Conservation (phyloP, 2,888 invertebrate species). For the Trissoscelio sp. region DNA sequence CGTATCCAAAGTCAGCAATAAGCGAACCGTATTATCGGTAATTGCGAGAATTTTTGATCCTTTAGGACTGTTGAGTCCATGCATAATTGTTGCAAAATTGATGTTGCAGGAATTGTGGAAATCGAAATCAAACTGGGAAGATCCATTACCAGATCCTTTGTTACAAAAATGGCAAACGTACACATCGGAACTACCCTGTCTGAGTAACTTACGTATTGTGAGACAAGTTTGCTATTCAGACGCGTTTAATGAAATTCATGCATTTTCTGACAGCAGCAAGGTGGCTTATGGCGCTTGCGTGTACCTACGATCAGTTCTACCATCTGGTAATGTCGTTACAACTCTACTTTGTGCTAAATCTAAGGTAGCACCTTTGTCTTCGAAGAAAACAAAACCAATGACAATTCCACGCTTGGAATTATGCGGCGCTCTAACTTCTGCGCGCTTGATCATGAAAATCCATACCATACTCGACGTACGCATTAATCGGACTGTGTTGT, state of each 20-base stretch:
- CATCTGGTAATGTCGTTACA: background rate
- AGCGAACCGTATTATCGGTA: slow-evolving; percentile 29
- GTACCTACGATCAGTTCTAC: slow-evolving; percentile 15
- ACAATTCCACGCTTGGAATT: slow-evolving; percentile 15
- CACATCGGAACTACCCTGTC: slow-evolving; percentile 4
- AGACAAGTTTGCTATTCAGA: slow-evolving; percentile 12
- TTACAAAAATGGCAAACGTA: too few species aligned
- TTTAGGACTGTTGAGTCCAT: slow-evolving; percentile 70
- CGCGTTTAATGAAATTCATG: slow-evolving; percentile 15
- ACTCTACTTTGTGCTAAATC: slow-evolving; percentile 2
- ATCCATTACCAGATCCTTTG: background rate
- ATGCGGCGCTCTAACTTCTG: too few species aligned
- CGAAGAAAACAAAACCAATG: slow-evolving; percentile 5
- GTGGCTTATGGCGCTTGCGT: slow-evolving; percentile 29
- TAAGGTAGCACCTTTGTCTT: background rate
- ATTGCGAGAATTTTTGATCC: slow-evolving; percentile 72
- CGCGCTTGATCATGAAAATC: background rate
- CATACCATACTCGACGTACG: background rate
- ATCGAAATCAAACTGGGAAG: slow-evolving; percentile 3
- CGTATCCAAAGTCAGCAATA: too few species aligned
- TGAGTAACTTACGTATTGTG: background rate
- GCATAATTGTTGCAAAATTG: slow-evolving; percentile 70
- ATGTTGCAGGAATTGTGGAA: slow-evolving; percentile 55
- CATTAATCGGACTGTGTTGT: background rate
- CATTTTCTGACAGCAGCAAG: slow-evolving; percentile 18